Evolutionary conservation across 2,113 vertebrate genomes (phyloP).

Genomic region (Antechinus stuartii): DNA sequence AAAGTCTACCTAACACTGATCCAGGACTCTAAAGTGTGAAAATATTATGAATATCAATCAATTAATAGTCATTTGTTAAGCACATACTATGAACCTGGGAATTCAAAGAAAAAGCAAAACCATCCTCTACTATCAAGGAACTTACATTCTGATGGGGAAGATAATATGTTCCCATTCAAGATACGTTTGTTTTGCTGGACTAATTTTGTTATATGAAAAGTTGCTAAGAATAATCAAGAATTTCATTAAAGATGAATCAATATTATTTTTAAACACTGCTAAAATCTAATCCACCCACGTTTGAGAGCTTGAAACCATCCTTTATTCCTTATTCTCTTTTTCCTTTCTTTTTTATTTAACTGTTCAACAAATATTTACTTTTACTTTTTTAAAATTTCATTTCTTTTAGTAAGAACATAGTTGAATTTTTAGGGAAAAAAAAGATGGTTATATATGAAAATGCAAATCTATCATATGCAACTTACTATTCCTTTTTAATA

Average conservation of each 20-base stretch:
- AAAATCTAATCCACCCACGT: background rate
- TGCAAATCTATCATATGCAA: too few relatives aligned
- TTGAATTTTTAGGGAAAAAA: too few relatives aligned
- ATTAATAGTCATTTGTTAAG: background rate
- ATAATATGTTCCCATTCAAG: background rate
- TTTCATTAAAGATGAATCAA: slow-evolving; percentile 30
- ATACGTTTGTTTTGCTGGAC: background rate
- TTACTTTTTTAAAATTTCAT: too few relatives aligned
- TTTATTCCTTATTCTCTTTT: background rate
- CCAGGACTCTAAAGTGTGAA: slow-evolving; percentile 42
- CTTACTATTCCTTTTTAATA: too few relatives aligned
- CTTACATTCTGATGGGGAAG: background rate
- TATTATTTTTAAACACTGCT: slow-evolving; percentile 38
- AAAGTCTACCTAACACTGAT: slow-evolving; percentile 42
- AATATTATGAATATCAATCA: background rate
- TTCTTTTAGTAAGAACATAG: too few relatives aligned
- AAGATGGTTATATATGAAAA: too few relatives aligned
- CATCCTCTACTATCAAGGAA: background rate
- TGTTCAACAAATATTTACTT: too few relatives aligned
- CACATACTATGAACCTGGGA: background rate
- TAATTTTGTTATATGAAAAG: slow-evolving; percentile 49
- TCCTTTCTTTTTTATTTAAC: background rate
- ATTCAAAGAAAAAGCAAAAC: background rate
- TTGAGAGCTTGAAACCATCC: background rate
- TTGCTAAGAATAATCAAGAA: background rate